These are phyloP conservation scores for Phrynocephalus vlangalii DNA, from an alignment of 2,797 vertebrate species.

Conservation along the genomic window DNA sequence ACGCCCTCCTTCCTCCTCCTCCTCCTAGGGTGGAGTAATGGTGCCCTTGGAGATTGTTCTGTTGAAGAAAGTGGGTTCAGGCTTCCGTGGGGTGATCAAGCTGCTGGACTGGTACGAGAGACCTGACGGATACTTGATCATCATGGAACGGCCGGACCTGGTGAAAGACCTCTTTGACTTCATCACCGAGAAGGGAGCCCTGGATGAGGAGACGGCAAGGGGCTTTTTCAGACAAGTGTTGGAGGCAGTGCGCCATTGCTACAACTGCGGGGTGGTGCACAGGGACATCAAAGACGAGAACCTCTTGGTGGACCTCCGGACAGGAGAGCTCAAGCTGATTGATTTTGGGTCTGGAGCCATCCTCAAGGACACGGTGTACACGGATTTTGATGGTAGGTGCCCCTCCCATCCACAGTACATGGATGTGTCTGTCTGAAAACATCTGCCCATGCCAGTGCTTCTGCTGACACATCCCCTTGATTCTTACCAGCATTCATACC, in stretches of 20 bases:
- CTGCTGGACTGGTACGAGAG: conserved; percentile 96
- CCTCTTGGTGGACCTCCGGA: conserved; percentile 93
- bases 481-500: fast-evolving
- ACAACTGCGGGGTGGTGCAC: conserved; percentile 93
- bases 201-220: conserved; percentile 92
- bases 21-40: conserved; percentile 84
- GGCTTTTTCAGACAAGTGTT: conserved; percentile 95
- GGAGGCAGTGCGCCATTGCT: conserved; percentile 95
- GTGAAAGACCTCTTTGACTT: conserved; percentile 98
- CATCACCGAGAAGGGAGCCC: conserved; percentile 95
- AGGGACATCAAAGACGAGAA: conserved; percentile 98
- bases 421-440: not conserved
- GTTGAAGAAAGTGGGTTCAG: conserved; percentile 93
- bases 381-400: conserved; percentile 93
- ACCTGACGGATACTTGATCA: conserved; percentile 92
- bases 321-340: conserved; percentile 95
- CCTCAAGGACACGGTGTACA: conserved; percentile 98
- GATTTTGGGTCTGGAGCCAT: conserved; percentile 97
- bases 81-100: conserved; percentile 93
- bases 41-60: conserved; percentile 95
- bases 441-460: not conserved
- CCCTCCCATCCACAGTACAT: not conserved
- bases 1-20: not conserved
- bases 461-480: not conserved
- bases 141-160: conserved; percentile 94